These are phyloP conservation scores for Luffia ferchaultella DNA, from an alignment of 2,888 invertebrate species.

Conservation along the genomic window DNA sequence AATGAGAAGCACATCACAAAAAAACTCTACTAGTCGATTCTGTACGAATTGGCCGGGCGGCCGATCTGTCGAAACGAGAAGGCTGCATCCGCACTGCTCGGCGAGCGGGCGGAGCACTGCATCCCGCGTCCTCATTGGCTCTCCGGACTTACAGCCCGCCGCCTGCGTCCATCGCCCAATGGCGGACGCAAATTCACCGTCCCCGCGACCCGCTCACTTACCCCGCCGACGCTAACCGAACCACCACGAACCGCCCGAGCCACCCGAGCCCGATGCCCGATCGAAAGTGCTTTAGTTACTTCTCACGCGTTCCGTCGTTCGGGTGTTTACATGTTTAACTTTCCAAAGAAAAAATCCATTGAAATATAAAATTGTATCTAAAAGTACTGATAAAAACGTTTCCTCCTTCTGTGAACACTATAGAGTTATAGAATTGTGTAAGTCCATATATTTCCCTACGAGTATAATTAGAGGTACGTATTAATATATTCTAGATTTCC, in stretches of 20 bases:
- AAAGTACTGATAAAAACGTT: too few relatives aligned
- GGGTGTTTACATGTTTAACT: constrained; percentile 43
- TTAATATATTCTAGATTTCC: background rate
- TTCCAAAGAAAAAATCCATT: constrained; percentile 34
- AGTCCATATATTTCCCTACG: too few relatives aligned
- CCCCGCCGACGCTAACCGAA: constrained; percentile 37
- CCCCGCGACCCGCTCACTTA: constrained; percentile 47
- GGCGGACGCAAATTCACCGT: constrained; percentile 22
- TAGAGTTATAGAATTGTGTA: too few relatives aligned
- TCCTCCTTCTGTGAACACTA: too few relatives aligned
- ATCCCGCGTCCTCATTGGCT: constrained; percentile 33
- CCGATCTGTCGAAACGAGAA: constrained; percentile 36
- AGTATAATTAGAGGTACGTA: background rate
- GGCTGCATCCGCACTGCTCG: constrained; percentile 22
- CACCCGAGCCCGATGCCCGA: constrained; percentile 59
- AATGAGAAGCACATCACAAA: constrained; percentile 42
- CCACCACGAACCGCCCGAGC: constrained; percentile 53
- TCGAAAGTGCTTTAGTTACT: constrained; percentile 65
- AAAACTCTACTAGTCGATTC: constrained; percentile 24
- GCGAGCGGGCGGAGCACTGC: constrained; percentile 43
- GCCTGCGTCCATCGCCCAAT: constrained; percentile 42
- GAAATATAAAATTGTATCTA: constrained; percentile 25
- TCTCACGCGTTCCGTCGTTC: constrained; percentile 45
- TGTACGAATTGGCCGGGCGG: constrained; percentile 33
- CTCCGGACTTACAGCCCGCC: constrained; percentile 35